These are phyloP conservation scores for Dryococelus australis DNA, from an alignment of 2,888 invertebrate species.

Conservation along the genomic window DNA sequence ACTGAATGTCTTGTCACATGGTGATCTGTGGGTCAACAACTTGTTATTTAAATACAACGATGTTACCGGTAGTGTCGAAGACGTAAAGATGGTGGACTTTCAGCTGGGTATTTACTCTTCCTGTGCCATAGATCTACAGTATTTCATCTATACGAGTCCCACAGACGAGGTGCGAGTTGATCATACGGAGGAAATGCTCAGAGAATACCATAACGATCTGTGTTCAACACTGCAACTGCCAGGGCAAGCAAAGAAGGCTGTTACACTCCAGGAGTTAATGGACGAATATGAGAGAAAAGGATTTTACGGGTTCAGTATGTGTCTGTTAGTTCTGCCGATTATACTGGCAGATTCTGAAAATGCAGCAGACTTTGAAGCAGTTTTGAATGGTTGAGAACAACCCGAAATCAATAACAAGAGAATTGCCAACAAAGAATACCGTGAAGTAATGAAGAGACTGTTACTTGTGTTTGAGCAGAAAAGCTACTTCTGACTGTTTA, in stretches of 20 bases:
- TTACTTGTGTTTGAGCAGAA: background rate
- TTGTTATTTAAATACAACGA: constrained; percentile 40
- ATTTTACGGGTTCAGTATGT: constrained; percentile 47
- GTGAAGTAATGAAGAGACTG: background rate
- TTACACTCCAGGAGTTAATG: constrained; percentile 47
- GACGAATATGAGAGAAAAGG: constrained; percentile 48
- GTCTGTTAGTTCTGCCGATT: constrained; percentile 46
- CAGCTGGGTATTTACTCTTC: constrained; percentile 40
- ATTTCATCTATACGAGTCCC: constrained; percentile 41
- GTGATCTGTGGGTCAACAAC: constrained; percentile 46
- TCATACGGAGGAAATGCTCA: constrained; percentile 35
- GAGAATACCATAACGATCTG: constrained; percentile 39
- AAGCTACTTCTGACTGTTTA: background rate
- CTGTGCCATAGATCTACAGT: constrained; percentile 42
- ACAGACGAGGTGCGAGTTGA: constrained; percentile 29
- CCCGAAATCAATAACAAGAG: background rate
- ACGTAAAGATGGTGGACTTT: constrained; percentile 45
- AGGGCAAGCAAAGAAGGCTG: background rate
- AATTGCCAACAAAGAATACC: background rate
- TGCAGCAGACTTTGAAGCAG: constrained; percentile 36
- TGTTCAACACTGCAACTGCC: constrained; percentile 19
- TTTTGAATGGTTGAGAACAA: background rate
- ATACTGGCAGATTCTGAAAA: constrained; percentile 46
- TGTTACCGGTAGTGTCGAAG: constrained; percentile 31
- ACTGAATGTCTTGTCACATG: constrained; percentile 42